Evolutionary conservation across 2,113 vertebrate species (phyloP).

Genomic region (Gymnorhina tibicen): DNA sequence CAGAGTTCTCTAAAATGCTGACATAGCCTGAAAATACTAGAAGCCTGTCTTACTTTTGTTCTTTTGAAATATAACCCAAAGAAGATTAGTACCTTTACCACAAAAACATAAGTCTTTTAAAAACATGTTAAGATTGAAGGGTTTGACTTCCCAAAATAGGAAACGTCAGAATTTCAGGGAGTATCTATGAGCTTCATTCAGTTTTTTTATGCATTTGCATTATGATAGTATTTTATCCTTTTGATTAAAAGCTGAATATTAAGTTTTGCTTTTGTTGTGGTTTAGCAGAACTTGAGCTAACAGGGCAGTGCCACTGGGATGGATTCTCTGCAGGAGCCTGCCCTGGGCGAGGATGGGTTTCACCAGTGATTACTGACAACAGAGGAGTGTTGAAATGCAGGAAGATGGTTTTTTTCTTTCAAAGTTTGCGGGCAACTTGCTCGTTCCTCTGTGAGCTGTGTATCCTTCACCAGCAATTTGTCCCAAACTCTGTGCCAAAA

Average conservation of each 20-base stretch:
- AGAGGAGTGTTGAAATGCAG: background rate
- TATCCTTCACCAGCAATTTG: conserved; percentile 23
- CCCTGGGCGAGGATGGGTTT: background rate
- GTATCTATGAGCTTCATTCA: background rate
- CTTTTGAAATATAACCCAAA: background rate
- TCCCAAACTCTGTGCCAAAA: conserved; percentile 12
- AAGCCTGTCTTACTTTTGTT: background rate
- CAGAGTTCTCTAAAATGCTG: background rate
- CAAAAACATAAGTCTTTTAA: background rate
- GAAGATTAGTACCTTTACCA: background rate
- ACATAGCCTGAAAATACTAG: background rate
- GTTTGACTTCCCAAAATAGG: background rate
- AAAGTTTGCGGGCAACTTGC: background rate
- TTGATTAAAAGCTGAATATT: background rate
- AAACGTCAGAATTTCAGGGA: background rate
- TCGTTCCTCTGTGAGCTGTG: background rate
- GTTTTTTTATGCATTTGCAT: background rate
- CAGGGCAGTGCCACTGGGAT: background rate
- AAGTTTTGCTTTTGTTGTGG: conserved; percentile 14
- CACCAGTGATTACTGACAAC: background rate
- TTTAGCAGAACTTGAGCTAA: conserved; percentile 8
- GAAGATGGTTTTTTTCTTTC: background rate
- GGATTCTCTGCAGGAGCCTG: background rate
- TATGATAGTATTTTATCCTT: background rate
- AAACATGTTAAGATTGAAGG: background rate